phyloP scores from a whole-genome alignment of 2,113 vertebrate genomes.

The Misgurnus mizolepis region DNA sequence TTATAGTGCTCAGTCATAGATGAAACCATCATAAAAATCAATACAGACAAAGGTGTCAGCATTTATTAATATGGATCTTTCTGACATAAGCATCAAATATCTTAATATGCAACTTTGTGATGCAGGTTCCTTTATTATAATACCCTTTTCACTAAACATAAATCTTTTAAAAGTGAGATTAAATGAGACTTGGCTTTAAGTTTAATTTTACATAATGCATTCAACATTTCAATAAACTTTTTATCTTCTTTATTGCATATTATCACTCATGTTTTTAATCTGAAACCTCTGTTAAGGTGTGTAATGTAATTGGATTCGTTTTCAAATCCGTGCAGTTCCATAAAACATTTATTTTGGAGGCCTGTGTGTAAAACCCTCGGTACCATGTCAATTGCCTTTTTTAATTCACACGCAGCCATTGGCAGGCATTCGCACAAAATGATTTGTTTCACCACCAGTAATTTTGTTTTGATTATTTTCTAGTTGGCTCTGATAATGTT shows the following conservation, averaged over 20 bases:
- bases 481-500: constrained; percentile 20
- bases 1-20: constrained; percentile 67
- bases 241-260: constrained; percentile 11
- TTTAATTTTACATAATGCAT: background rate
- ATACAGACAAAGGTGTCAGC: constrained; percentile 65
- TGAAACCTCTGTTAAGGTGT: constrained; percentile 17
- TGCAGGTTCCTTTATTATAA: constrained; percentile 59
- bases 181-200: constrained; percentile 17
- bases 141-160: constrained; percentile 47
- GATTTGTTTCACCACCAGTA: constrained; percentile 26
- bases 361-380: background rate
- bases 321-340: background rate
- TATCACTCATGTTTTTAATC: background rate
- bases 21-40: constrained; percentile 73
- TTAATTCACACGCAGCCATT: constrained; percentile 12
- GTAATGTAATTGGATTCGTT: constrained; percentile 22
- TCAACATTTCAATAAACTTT: constrained; percentile 14
- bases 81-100: constrained; percentile 59
- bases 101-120: constrained; percentile 60
- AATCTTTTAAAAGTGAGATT: constrained; percentile 53
- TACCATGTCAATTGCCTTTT: constrained; percentile 22
- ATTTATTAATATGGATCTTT: constrained; percentile 65
- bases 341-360: background rate
- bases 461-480: constrained; percentile 43
- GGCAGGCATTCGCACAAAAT: constrained; percentile 25